Base-by-base conservation (phyloP, 2,113 vertebrate genomes). In the Plestiodon gilberti region DNA sequence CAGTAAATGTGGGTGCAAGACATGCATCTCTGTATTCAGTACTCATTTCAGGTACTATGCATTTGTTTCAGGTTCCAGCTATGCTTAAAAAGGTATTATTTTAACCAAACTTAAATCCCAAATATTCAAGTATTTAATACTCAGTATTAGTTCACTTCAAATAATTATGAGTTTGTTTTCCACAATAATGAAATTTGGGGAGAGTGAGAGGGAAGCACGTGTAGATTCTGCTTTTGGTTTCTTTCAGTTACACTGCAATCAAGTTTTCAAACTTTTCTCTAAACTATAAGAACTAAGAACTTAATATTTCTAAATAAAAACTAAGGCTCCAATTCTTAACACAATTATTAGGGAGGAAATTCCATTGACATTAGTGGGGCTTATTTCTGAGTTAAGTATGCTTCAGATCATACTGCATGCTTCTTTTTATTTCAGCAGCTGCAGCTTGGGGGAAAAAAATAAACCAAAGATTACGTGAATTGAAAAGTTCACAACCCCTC, bases 361-460 rank as follows among this genome's bases (percentile, higher is more conserved):
- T 14, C 55, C 35, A 74, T 17, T n/a, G 23, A 65, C 76, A 76
- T 75, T 48, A 33, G 25, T 35, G 11, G 30, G 30, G 48, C 30
- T 64, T 75, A 48, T 43, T 76, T 84, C n/a, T 65, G 23, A 28
- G 74, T 40, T 57, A 59, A 28, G 52, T 48, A 55, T 55, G 40
- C 59, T 62, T 73, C 35, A 40, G 14, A 6, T 64, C 14, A 74
- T 25, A 38, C 55, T 4, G 6, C 67, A 57, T n/a, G 55, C 20
- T 79, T 61, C 84, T 85, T 15, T 28, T 74, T 55, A 81, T 64
- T 81, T 74, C 69, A 86, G 57, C 59, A 87, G 85, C 70, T 87
- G 78, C 69, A 57, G 40, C 28, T 33, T 62, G 69, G 22, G 59
- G 4, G 14, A 9, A 48, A 15, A 14, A n/a, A 67, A 67, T 33